Percentiles rank a stretch among this genome's conserved stretches.
Conservation (phyloP, 2,888 invertebrate genomes). For the Eugnorisma glareosa region DNA sequence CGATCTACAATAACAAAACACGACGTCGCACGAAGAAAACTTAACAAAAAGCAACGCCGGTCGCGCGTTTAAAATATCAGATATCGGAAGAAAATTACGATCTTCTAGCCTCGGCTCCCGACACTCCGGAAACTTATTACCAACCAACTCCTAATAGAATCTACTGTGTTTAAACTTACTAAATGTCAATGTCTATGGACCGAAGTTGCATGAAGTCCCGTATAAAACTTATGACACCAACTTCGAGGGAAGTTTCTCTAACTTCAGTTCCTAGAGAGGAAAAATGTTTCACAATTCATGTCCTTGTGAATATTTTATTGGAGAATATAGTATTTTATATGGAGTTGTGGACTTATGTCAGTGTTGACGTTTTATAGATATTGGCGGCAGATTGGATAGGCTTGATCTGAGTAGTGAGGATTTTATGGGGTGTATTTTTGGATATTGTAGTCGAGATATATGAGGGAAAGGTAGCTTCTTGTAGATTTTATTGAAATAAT, state of each 20-base stretch:
- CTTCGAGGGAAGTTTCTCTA: conserved; percentile 54
- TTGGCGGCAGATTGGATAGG: conserved; percentile 50
- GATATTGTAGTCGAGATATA: conserved; percentile 14
- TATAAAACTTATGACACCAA: conserved; percentile 78
- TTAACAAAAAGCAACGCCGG: conserved; percentile 44
- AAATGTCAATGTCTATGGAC: conserved; percentile 75
- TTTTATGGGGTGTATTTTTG: conserved; percentile 14
- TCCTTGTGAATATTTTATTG: conserved; percentile 63
- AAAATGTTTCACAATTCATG: conserved; percentile 60
- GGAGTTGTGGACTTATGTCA: conserved; percentile 40
- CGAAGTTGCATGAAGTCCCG: conserved; percentile 71
- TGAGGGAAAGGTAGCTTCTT: not conserved
- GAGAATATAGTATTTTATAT: conserved; percentile 56
- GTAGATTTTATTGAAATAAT: not conserved
- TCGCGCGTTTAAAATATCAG: conserved; percentile 60
- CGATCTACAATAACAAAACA: conserved; percentile 47
- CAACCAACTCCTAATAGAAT: conserved; percentile 71
- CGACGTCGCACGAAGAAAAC: conserved; percentile 44
- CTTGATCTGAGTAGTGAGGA: conserved; percentile 21
- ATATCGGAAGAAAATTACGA: conserved; percentile 61
- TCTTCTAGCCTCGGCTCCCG: conserved; percentile 38
- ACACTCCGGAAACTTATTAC: conserved; percentile 62
- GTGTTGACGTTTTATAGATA: conserved; percentile 58
- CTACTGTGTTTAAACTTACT: conserved; percentile 72
- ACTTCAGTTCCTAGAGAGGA: conserved; percentile 56